Evolutionary conservation across 2,113 vertebrate genomes (phyloP).

Genomic region (Capreolus pygargus): DNA sequence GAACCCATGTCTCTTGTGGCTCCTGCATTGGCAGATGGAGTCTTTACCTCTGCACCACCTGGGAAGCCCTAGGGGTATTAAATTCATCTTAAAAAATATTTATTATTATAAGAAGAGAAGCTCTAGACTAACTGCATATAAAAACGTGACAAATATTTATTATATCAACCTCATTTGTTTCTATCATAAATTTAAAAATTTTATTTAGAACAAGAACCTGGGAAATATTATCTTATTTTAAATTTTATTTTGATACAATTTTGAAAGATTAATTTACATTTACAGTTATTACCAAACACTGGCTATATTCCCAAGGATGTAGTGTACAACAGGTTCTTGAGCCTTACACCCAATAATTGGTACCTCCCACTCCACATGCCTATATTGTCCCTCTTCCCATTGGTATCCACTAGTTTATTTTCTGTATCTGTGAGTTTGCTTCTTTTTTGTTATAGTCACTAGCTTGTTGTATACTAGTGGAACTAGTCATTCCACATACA

Average conservation of each 20-base stretch:
- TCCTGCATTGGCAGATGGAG: neutral
- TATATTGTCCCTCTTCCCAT: neutral
- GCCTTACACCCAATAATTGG: neutral
- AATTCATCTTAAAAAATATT: neutral
- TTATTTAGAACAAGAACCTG: neutral
- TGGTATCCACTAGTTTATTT: neutral
- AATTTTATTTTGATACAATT: neutral
- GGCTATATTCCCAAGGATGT: neutral
- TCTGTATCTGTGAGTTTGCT: neutral
- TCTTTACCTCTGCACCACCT: neutral
- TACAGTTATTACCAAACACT: neutral
- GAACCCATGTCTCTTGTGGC: neutral
- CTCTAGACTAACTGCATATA: neutral
- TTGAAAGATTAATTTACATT: neutral
- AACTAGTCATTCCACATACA: neutral
- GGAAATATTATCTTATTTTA: neutral
- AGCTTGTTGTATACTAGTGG: neutral
- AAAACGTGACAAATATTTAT: neutral
- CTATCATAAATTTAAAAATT: neutral
- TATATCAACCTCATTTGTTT: neutral
- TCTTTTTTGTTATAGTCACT: neutral
- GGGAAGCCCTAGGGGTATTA: neutral
- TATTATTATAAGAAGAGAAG: neutral
- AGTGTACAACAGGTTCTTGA: neutral
- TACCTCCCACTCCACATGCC: neutral